Evolutionary conservation across 2,113 vertebrate species (phyloP).

Genomic region (Cepphus grylle): DNA sequence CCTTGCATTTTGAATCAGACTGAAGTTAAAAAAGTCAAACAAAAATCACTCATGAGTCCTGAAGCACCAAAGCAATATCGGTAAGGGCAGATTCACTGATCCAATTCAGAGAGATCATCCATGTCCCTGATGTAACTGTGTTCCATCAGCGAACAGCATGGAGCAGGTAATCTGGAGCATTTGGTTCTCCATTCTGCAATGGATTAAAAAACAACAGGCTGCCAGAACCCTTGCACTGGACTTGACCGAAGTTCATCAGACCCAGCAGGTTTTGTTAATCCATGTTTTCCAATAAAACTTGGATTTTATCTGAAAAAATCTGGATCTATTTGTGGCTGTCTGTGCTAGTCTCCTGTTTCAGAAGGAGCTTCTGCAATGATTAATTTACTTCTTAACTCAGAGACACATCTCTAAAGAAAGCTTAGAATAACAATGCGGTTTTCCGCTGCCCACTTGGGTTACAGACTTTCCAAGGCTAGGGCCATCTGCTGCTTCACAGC

Average conservation of each 20-base stretch:
- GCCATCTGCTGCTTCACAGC: background rate
- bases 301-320: background rate
- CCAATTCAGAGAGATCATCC: background rate
- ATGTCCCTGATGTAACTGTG: accelerated
- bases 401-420: background rate
- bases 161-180: background rate
- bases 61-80: background rate
- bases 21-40: background rate
- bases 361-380: background rate
- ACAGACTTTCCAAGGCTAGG: background rate
- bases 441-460: background rate
- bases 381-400: background rate
- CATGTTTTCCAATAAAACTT: background rate
- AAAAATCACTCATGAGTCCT: background rate
- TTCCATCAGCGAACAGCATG: accelerated
- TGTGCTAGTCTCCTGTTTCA: background rate
- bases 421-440: background rate
- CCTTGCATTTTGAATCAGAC: background rate
- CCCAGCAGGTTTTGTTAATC: background rate
- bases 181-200: background rate
- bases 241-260: background rate
- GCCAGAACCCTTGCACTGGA: background rate
- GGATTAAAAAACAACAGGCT: background rate
- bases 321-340: background rate
- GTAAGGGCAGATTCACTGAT: background rate